phyloP scores from a whole-genome alignment of 2,888 invertebrate species.

The Megastigmus dorsalis region DNA sequence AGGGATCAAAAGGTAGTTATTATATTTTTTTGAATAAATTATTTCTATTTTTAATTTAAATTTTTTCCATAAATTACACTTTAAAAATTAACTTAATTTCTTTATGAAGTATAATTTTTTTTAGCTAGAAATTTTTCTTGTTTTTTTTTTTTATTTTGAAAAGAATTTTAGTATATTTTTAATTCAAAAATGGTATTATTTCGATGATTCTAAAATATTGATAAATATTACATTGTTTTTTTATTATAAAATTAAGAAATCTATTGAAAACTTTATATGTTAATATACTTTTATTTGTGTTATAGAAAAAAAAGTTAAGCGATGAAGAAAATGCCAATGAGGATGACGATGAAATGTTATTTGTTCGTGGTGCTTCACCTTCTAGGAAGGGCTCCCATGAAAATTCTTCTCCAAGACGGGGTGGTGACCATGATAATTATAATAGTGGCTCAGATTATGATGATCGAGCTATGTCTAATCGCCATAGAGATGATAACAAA shows the following conservation, averaged over 20 bases:
- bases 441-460: conserved; percentile 77
- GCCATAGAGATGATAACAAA: conserved; percentile 74
- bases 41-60: conserved; percentile 2
- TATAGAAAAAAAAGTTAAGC: conserved; percentile 76
- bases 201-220: neutral
- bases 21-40: neutral
- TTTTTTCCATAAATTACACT: neutral
- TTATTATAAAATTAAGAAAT: neutral
- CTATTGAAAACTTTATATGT: conserved; percentile 1
- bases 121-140: neutral
- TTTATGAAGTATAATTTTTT: neutral
- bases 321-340: conserved; percentile 75
- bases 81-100: too few relatives aligned
- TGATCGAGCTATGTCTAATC: conserved; percentile 67
- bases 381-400: conserved; percentile 67
- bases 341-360: conserved; percentile 87
- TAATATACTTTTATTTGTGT: conserved; percentile 35
- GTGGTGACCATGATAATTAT: conserved; percentile 76
- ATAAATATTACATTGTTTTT: neutral
- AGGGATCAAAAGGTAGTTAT: conserved; percentile 69
- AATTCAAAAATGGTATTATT: too few relatives aligned
- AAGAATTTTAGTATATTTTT: neutral
- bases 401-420: conserved; percentile 66
- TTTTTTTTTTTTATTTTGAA: neutral
- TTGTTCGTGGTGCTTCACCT: conserved; percentile 86